Evolutionary conservation across 35 echinoderm and acorn worm genomes (phyloP).

Genomic region (Lytechinus variegatus): DNA sequence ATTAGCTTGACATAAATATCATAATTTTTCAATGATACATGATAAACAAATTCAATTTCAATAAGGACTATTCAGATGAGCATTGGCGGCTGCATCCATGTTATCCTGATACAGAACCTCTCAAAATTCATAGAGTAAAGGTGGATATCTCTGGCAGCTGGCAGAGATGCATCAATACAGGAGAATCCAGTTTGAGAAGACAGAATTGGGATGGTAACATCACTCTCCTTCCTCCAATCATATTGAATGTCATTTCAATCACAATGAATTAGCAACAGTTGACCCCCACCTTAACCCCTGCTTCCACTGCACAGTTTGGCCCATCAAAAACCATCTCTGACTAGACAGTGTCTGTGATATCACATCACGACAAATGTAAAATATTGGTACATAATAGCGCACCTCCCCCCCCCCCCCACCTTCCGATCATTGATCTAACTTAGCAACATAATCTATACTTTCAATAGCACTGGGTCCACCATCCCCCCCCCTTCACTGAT

Average conservation of each 20-base stretch:
- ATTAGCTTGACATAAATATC: not conserved
- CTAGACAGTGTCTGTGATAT: no score
- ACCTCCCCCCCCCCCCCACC: no score
- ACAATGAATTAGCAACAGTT: not conserved
- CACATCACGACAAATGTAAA: no score
- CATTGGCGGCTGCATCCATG: not conserved
- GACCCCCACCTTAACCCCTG: not conserved
- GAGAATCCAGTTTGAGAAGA: not conserved
- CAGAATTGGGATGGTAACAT: not conserved
- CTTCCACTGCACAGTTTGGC: no score
- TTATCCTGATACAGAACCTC: not conserved
- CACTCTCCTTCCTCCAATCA: not conserved
- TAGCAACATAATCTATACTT: no score
- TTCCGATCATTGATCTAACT: no score
- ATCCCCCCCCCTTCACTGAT: no score
- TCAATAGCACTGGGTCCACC: no score
- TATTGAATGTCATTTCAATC: not conserved
- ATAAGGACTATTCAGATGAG: not conserved
- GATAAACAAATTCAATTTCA: not conserved
- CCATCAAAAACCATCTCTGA: no score
- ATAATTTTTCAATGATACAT: not conserved
- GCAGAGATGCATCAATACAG: not conserved
- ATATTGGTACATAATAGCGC: no score
- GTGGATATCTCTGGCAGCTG: not conserved
- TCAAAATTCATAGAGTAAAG: not conserved